A percentile compares a stretch with the other conserved stretches of the same genome.
phyloP scores from a whole-genome alignment of 2,888 invertebrate species.

The Drosophila acutilabella region DNA sequence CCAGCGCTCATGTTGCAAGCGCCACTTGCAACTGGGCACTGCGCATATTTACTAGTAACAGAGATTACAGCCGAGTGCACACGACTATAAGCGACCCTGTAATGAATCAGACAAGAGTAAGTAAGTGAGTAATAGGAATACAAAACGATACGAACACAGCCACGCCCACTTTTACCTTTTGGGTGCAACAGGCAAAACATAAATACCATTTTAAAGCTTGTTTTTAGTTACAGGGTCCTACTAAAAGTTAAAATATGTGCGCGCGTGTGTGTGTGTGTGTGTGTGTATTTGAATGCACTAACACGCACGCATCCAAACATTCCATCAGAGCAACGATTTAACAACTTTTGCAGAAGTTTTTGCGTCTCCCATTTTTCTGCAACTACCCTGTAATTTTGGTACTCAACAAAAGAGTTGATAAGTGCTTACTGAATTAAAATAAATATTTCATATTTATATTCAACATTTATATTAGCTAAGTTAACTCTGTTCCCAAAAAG shows the following conservation, averaged over 20 bases:
- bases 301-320: conserved; percentile 4
- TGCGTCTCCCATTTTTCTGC: conserved; percentile 9
- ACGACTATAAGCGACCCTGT: neutral
- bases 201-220: no score
- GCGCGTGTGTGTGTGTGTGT: conserved; percentile 5
- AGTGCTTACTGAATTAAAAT: no score
- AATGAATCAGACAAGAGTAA: neutral
- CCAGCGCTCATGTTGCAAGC: neutral
- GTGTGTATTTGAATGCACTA: conserved; percentile 15
- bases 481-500: no score
- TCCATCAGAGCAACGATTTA: conserved; percentile 2
- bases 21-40: conserved; percentile 14
- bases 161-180: no score
- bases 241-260: neutral
- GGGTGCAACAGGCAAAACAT: no score
- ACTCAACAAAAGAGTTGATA: neutral
- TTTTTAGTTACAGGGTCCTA: no score
- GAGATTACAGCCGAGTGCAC: neutral
- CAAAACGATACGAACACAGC: no score
- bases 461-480: no score
- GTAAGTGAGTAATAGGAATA: no score
- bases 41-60: conserved; percentile 1
- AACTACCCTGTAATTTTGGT: neutral
- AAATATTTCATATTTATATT: no score
- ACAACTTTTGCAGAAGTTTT: conserved; percentile 56